These are phyloP conservation scores for Guaruba guarouba DNA, from an alignment of 2,113 vertebrate species.

Conservation along the genomic window DNA sequence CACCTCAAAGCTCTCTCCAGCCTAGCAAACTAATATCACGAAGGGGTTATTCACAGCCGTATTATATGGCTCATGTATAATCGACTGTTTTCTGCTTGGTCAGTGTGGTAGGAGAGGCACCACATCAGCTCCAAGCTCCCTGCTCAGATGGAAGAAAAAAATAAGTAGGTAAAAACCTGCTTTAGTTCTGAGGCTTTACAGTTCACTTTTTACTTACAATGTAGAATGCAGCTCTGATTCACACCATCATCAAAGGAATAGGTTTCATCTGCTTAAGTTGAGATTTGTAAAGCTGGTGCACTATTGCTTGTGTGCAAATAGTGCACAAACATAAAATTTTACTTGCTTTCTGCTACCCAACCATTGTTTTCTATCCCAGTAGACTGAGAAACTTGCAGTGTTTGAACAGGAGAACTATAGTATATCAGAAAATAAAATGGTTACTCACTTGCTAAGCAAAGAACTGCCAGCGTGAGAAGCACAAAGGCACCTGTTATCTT, in stretches of 20 bases:
- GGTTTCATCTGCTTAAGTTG: neutral
- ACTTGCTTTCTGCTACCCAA: neutral
- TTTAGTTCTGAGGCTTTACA: neutral
- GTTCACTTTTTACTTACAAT: neutral
- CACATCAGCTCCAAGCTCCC: neutral
- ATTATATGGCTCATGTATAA: neutral
- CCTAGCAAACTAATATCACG: neutral
- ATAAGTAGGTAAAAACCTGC: neutral
- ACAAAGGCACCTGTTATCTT: neutral
- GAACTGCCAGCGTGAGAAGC: slow-evolving; percentile 3
- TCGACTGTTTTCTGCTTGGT: neutral
- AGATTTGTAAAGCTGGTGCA: neutral
- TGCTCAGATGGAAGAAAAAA: neutral
- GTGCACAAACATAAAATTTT: neutral
- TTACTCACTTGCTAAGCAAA: slow-evolving; percentile 49
- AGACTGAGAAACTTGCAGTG: neutral
- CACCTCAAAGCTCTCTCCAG: neutral
- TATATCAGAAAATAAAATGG: neutral
- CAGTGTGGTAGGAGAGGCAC: neutral
- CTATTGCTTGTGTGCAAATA: neutral
- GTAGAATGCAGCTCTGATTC: neutral
- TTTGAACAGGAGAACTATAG: neutral
- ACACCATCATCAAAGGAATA: neutral
- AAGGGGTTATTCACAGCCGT: neutral
- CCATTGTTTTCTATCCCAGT: neutral